Evolutionary conservation across 2,888 invertebrate species (phyloP), one percentile per base, ranked within the genome.

Genomic region (Archaeoteleia sp.): DNA sequence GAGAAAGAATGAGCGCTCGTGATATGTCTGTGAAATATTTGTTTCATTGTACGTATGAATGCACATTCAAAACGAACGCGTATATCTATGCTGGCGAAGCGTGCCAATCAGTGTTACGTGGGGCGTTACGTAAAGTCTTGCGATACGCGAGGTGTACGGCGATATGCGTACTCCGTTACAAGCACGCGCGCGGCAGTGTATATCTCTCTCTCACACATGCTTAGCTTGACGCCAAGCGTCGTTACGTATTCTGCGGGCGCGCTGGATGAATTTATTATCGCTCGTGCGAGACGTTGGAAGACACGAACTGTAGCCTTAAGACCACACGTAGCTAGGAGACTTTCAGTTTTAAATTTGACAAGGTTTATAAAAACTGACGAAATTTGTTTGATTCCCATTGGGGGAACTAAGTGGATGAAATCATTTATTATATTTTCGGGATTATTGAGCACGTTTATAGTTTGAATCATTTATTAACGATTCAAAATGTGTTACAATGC

Each of bases 71-170:
- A 53, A 46, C 14, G 20, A 45, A 25, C 45, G 9, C 34, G 42
- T 27, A 45, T 32, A 58, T 57, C 57, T 46, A 48, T 48, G 35
- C 35, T 58, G 14, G 37, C 39, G 48, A 54, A 53, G 66, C 58
- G 58, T 66, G 58, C 66, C 58, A 66, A 65, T 65, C 66, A 60
- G 58, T 66, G 63, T 63, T 63, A 57, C 57, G 65, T 58, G 53
- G 58, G 66, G 66, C 66, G 66, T 58, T 66, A 66, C 60, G 60
- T 67, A 67, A 67, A 60, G 53, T 42, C 60, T 66, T 66, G 66
- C 66, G 48, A 60, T 60, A 60, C 58, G 37, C 66, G 60, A 53
- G 30, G 60, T 43, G 67, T 60, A 46, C 49, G 42, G 49, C 49
- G 42, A 60, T 60, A 49, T 55, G 55, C 67, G 55, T 67, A 43